Evolutionary conservation across 2,888 invertebrate species (phyloP).

Genomic region (Kryphioiulus occultus): DNA sequence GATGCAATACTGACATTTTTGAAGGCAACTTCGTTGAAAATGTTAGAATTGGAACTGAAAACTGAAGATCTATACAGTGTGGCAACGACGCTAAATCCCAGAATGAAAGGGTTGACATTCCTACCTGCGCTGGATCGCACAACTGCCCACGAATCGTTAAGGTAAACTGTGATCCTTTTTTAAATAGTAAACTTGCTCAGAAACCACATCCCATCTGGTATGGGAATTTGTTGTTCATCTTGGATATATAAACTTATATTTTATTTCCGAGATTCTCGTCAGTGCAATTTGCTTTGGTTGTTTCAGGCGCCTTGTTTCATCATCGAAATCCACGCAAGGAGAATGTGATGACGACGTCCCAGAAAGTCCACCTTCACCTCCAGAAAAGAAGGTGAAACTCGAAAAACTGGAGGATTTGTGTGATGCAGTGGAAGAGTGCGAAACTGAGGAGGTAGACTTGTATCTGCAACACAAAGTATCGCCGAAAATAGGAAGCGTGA

Average conservation of each 20-base stretch:
- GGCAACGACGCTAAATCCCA: not conserved
- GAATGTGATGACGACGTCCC: not conserved
- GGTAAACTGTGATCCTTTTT: no score
- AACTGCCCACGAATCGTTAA: not conserved
- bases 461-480: slow-evolving; percentile 6
- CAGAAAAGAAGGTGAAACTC: not conserved
- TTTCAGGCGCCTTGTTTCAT: not conserved
- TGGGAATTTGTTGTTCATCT: no score
- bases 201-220: no score
- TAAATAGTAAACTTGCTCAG: no score
- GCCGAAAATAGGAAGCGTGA: slow-evolving; percentile 16
- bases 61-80: not conserved
- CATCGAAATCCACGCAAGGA: not conserved
- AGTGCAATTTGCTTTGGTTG: no score
- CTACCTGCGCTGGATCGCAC: not conserved
- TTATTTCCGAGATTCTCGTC: no score
- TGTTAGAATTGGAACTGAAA: not conserved
- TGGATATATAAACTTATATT: no score
- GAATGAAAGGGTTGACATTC: slow-evolving; percentile 38
- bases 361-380: not conserved
- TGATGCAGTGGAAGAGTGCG: not conserved
- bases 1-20: not conserved
- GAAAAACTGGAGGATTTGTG: slow-evolving; percentile 13
- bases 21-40: not conserved
- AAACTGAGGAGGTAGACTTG: slow-evolving; percentile 20